Conservation (phyloP, 2,888 invertebrate species). For the Heteropelma amictum region DNA sequence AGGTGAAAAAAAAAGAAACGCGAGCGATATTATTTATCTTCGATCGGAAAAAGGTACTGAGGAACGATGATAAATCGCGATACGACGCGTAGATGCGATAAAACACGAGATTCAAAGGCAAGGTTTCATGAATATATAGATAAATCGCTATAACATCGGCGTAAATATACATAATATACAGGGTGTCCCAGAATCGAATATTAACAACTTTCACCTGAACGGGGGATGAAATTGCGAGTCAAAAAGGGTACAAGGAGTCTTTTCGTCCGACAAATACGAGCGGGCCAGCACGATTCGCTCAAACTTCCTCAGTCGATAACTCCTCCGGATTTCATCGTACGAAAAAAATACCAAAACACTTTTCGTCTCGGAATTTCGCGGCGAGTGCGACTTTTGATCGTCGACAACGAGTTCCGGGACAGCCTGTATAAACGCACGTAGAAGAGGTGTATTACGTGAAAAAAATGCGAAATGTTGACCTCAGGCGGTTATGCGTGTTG, state of each 20-base stretch:
- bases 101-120: not conserved
- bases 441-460: not conserved
- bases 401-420: too few species aligned
- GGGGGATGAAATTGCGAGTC: too few species aligned
- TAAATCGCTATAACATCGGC: not conserved
- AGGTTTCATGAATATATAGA: not conserved
- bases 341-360: too few species aligned
- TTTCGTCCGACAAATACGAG: too few species aligned
- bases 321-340: too few species aligned
- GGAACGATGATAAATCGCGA: slow-evolving; percentile 46
- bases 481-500: slow-evolving; percentile 19
- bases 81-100: slow-evolving; percentile 32
- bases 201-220: too few species aligned
- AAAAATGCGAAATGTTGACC: slow-evolving; percentile 52
- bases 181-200: too few species aligned
- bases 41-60: slow-evolving; percentile 17
- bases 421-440: not conserved
- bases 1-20: not conserved
- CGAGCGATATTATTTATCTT: slow-evolving; percentile 18
- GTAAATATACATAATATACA: slow-evolving; percentile 16
- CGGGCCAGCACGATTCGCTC: too few species aligned
- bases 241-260: too few species aligned
- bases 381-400: too few species aligned
- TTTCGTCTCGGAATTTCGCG: too few species aligned
- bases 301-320: too few species aligned